Percentiles rank a stretch among this genome's conserved stretches.
Evolutionary conservation across 2,113 vertebrate species (phyloP).

Genomic region (Pedetes capensis): DNA sequence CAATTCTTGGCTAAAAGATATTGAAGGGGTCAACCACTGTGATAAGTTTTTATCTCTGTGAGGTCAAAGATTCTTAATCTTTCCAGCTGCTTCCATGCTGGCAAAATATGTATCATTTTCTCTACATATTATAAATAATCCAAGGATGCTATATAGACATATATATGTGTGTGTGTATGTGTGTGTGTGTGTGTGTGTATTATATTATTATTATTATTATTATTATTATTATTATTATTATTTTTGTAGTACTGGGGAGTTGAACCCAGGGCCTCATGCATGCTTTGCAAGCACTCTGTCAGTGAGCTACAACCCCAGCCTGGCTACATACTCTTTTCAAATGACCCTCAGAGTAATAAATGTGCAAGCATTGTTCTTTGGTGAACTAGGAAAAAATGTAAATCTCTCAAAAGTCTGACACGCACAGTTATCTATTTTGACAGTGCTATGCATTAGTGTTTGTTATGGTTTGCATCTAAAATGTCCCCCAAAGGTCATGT

Average conservation of each 20-base stretch:
- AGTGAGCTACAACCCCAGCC: too few species aligned
- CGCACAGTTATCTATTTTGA: neutral
- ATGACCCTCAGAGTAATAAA: neutral
- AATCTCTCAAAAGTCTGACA: conserved; percentile 18
- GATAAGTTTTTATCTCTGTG: conserved; percentile 5
- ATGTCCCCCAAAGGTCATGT: too few species aligned
- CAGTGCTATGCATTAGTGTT: neutral
- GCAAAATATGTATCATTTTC: neutral
- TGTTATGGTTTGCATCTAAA: too few species aligned
- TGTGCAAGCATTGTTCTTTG: neutral
- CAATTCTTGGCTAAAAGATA: neutral
- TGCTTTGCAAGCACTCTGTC: too few species aligned
- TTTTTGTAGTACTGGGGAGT: too few species aligned
- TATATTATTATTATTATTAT: too few species aligned
- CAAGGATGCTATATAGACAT: neutral
- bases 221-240: too few species aligned
- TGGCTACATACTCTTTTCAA: neutral
- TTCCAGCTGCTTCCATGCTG: neutral
- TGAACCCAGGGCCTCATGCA: too few species aligned
- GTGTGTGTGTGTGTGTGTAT: too few species aligned
- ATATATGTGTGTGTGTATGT: too few species aligned
- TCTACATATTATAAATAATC: neutral
- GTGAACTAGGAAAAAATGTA: neutral
- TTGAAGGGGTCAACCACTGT: neutral
- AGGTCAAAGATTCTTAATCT: neutral